A percentile compares a stretch with the other conserved stretches of the same genome.
Conservation (phyloP, 2,888 invertebrate species). For the Aleiodes leptofemur region DNA sequence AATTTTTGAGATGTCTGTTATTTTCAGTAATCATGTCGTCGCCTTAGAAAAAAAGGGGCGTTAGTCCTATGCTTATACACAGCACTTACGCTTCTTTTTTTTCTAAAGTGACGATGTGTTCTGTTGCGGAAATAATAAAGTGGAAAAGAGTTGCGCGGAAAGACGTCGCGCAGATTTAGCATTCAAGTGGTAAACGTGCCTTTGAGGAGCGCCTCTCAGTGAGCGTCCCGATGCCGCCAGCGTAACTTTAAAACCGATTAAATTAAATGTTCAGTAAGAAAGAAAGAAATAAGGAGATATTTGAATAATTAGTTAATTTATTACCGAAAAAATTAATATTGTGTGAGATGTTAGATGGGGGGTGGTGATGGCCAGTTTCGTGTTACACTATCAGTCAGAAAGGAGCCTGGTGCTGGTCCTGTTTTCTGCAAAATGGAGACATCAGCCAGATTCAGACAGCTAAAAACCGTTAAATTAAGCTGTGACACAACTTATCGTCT, state of each 20-base stretch:
- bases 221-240: conserved; percentile 68
- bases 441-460: conserved; percentile 76
- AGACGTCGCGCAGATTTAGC: conserved; percentile 18
- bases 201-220: conserved; percentile 60
- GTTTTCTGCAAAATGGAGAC: conserved; percentile 79
- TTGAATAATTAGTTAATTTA: neutral
- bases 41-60: too few species aligned
- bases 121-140: neutral
- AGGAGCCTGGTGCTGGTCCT: conserved; percentile 76
- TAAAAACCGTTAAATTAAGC: conserved; percentile 78
- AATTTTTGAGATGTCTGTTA: too few species aligned
- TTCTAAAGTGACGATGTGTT: too few species aligned
- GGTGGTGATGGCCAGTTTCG: conserved; percentile 73
- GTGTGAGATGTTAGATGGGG: conserved; percentile 62
- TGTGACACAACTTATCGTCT: conserved; percentile 77
- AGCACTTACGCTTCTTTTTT: too few species aligned
- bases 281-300: neutral
- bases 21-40: too few species aligned
- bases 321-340: neutral
- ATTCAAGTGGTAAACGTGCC: conserved; percentile 6
- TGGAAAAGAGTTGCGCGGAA: conserved; percentile 10
- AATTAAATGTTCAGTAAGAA: neutral
- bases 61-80: too few species aligned
- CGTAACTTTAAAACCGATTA: conserved; percentile 53
- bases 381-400: conserved; percentile 76